Evolutionary conservation across 2,797 vertebrate species (phyloP).

Genomic region (Scolopax rusticola): DNA sequence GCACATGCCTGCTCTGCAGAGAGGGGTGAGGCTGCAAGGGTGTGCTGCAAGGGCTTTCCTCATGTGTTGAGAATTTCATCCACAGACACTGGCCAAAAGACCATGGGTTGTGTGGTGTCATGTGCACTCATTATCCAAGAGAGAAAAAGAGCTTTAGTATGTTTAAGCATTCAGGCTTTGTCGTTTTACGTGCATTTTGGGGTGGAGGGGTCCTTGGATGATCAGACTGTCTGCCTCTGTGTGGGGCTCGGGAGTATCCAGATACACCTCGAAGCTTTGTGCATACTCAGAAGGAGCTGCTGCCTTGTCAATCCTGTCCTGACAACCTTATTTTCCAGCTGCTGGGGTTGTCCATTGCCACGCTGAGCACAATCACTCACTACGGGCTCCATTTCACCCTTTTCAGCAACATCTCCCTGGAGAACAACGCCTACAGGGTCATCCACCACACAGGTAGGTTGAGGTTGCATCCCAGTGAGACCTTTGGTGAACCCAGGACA

Average conservation of each 20-base stretch:
- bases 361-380: conserved; percentile 60
- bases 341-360: conserved; percentile 63
- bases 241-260: background rate
- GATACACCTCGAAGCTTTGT: background rate
- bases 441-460: conserved; percentile 46
- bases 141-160: background rate
- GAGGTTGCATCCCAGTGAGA: rapidly evolving
- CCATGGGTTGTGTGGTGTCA: rapidly evolving
- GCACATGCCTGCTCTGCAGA: rapidly evolving
- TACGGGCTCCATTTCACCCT: conserved; percentile 56
- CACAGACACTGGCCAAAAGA: background rate
- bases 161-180: background rate
- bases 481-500: background rate
- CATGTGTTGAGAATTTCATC: background rate
- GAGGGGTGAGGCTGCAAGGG: rapidly evolving
- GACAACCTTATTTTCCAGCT: conserved; percentile 62
- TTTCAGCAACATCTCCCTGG: conserved; percentile 41
- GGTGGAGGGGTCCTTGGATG: background rate
- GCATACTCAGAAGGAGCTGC: background rate
- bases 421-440: conserved; percentile 45
- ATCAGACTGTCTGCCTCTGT: background rate
- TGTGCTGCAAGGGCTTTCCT: background rate
- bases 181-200: background rate
- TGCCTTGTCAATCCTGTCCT: background rate
- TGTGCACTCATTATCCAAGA: background rate